These are phyloP conservation scores for Flexamia atlantica DNA, from an alignment of 2,888 invertebrate genomes.

Conservation along the genomic window DNA sequence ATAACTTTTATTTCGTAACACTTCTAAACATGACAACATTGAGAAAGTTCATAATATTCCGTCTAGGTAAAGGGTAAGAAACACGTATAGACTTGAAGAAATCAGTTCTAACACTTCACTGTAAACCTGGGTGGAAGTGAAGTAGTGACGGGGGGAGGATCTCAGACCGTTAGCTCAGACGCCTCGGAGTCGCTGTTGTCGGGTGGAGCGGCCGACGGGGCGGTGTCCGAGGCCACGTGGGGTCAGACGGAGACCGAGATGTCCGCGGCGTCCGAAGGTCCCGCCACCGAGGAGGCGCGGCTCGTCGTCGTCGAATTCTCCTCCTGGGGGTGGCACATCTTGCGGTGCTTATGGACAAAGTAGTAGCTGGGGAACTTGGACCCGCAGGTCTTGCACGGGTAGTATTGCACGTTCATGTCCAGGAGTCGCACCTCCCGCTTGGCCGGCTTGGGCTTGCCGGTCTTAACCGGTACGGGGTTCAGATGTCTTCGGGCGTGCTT, in stretches of 20 bases:
- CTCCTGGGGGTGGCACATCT: conserved; percentile 88
- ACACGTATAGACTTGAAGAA: conserved; percentile 16
- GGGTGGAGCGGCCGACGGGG: neutral
- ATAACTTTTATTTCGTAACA: conserved; percentile 42
- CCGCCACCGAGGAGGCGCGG: conserved; percentile 24
- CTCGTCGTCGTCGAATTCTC: conserved; percentile 26
- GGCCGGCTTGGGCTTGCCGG: conserved; percentile 56
- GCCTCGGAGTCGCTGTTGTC: conserved; percentile 42
- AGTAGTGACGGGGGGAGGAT: too few species aligned
- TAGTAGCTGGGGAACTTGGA: conserved; percentile 85
- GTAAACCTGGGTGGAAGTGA: neutral
- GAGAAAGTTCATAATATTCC: conserved; percentile 30
- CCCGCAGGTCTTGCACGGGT: conserved; percentile 95
- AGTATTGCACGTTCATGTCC: conserved; percentile 92
- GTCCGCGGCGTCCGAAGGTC: neutral
- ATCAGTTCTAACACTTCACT: neutral
- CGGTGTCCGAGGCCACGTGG: conserved; percentile 27
- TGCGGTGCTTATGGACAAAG: conserved; percentile 95
- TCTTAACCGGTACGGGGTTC: conserved; percentile 76
- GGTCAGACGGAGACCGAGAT: conserved; percentile 18
- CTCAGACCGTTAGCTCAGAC: conserved; percentile 39
- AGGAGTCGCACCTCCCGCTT: conserved; percentile 80
- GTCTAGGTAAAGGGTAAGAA: neutral
- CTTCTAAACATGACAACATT: conserved; percentile 51
- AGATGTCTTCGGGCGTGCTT: conserved; percentile 86